These are phyloP conservation scores for Cyclophora albipunctata DNA, from an alignment of 2,888 invertebrate species.

Conservation along the genomic window DNA sequence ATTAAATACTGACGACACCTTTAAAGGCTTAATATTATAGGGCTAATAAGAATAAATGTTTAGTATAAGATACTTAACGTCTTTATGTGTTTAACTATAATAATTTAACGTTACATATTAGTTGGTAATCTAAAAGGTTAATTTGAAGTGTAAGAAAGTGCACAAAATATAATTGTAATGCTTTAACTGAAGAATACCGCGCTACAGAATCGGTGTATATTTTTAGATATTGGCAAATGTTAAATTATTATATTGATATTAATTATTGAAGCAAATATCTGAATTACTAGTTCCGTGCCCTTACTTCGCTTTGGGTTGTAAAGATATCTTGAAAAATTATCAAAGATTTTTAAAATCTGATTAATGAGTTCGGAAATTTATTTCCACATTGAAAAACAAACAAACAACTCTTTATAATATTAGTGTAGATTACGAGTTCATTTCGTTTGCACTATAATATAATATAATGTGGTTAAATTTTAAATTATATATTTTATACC, in stretches of 20 bases:
- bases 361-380: not conserved
- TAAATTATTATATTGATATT: not conserved
- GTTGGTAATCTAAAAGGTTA: not conserved
- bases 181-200: not conserved
- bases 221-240: not conserved
- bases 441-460: not conserved
- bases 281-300: too few species aligned
- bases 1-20: too few species aligned
- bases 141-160: too few species aligned
- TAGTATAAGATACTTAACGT: constrained; percentile 17
- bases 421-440: not conserved
- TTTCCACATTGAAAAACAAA: not conserved
- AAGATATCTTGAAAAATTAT: too few species aligned
- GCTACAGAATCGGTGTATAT: too few species aligned
- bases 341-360: too few species aligned
- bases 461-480: constrained; percentile 6
- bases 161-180: not conserved
- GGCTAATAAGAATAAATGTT: too few species aligned
- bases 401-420: not conserved
- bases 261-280: not conserved
- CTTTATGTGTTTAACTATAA: constrained; percentile 13
- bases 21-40: too few species aligned
- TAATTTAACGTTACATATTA: not conserved
- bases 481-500: constrained; percentile 18
- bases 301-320: too few species aligned